Conservation (phyloP, 2,797 vertebrate species). For the Poecilia picta region DNA sequence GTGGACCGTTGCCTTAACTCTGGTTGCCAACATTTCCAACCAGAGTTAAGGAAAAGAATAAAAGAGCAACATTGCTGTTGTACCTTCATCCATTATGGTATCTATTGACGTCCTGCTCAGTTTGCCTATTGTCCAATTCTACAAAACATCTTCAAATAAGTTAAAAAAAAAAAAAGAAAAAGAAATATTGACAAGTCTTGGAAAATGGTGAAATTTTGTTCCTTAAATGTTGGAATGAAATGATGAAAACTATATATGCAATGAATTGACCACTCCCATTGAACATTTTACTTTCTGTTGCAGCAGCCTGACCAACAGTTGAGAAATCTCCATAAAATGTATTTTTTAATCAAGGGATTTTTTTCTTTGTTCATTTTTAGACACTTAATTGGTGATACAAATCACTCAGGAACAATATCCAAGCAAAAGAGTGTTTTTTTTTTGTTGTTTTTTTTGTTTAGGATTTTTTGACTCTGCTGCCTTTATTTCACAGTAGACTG, state of each 20-base stretch:
- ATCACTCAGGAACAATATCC: background rate
- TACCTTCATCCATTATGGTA: background rate
- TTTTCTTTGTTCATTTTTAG: background rate
- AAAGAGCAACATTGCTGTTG: background rate
- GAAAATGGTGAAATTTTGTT: background rate
- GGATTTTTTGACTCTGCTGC: too few species aligned
- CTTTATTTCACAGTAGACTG: too few species aligned
- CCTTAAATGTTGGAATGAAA: background rate
- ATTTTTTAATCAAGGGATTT: background rate
- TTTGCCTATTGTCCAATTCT: background rate
- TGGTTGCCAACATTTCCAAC: background rate
- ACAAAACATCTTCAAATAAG: background rate
- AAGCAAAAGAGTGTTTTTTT: background rate
- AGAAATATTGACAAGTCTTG: background rate
- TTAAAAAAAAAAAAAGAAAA: background rate
- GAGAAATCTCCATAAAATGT: background rate
- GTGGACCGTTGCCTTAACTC: background rate
- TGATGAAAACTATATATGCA: background rate
- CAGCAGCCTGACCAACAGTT: background rate
- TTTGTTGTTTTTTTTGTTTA: background rate
- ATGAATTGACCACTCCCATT: background rate
- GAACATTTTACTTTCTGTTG: background rate
- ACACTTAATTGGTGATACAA: background rate
- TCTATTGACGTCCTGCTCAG: background rate
- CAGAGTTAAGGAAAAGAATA: background rate